Base-by-base conservation (phyloP, 2,888 invertebrate species). In the Apamea sordens region DNA sequence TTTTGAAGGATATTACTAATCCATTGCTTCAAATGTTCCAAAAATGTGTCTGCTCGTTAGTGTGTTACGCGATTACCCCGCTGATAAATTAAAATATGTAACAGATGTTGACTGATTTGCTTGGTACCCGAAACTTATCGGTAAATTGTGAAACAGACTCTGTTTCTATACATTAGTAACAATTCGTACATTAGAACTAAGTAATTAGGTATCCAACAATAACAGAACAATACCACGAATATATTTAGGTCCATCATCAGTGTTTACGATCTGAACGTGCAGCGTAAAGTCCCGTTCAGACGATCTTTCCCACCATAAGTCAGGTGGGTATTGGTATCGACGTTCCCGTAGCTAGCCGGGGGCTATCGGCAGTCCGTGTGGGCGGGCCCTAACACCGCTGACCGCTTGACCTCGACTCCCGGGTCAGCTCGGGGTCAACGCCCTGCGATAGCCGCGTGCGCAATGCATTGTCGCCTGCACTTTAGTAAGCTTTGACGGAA, bases 371-470 rank as follows among this genome's bases (percentile, higher is more conserved):
- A 88, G 89, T 83, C 88, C 83, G 90, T 92, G 94, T 94, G 86
- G 93, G 94, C 92, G 92, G 90, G 91, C 90, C 93, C 90, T 92
- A 91, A 92, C 93, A 92, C 92, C 92, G 92, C 89, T 95, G 95
- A 95, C 96, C 96, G 95, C 94, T 91, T 96, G 96, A 95, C 96
- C 96, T 94, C 95, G 93, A 93, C 92, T 92, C 93, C 90, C 92
- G 91, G 95, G 94, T 93, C 93, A 91, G 81, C 89, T 84, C 76
- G 92, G 92, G 95, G 96, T 96, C 95, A 96, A 95, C 94, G 96
- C 95, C 94, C 96, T 85, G 88, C 77, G 83, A 76, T 74, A 84
- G 83, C 80, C 87, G 86, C 90, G 88, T 90, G 92, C 89, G 88
- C 92, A 86, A 87, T 89, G 91, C 91, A 90, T 91, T 93, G 94